Evolutionary conservation across 1,140 invertebrate genomes (phyloP).

Genomic region (Drosophila tsacasi): DNA sequence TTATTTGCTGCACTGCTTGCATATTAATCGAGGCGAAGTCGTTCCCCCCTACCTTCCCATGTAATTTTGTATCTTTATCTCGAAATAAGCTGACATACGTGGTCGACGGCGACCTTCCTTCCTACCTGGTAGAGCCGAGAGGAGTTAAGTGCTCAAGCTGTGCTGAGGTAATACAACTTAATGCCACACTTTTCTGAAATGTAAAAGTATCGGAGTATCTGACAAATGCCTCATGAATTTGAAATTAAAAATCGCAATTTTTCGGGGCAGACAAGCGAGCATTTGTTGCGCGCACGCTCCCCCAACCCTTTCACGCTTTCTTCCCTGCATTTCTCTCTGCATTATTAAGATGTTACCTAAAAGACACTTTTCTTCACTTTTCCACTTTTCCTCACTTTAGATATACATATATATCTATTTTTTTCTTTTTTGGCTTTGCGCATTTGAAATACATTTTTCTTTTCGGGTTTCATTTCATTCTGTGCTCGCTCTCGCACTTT

Average conservation of each 20-base stretch:
- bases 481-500: constrained; percentile 53
- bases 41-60: constrained; percentile 18
- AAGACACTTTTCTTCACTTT: constrained; percentile 39
- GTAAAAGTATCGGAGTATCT: constrained; percentile 37
- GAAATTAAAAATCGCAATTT: constrained; percentile 40
- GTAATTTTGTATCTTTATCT: constrained; percentile 54
- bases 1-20: constrained; percentile 69
- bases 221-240: constrained; percentile 41
- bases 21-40: constrained; percentile 69
- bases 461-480: constrained; percentile 31
- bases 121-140: constrained; percentile 25
- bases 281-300: constrained; percentile 7
- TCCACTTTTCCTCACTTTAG: constrained; percentile 3
- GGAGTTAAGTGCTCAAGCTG: constrained; percentile 19
- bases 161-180: too few species aligned
- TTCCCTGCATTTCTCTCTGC: constrained; percentile 22
- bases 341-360: constrained; percentile 68
- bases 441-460: constrained; percentile 58
- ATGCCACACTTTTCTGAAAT: constrained; percentile 10
- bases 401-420: background rate
- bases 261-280: constrained; percentile 27
- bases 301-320: constrained; percentile 30
- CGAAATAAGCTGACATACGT: constrained; percentile 58
- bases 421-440: constrained; percentile 43
- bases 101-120: constrained; percentile 36